Evolutionary conservation across 1,140 invertebrate species (phyloP).

Genomic region (Aphidius ervi): DNA sequence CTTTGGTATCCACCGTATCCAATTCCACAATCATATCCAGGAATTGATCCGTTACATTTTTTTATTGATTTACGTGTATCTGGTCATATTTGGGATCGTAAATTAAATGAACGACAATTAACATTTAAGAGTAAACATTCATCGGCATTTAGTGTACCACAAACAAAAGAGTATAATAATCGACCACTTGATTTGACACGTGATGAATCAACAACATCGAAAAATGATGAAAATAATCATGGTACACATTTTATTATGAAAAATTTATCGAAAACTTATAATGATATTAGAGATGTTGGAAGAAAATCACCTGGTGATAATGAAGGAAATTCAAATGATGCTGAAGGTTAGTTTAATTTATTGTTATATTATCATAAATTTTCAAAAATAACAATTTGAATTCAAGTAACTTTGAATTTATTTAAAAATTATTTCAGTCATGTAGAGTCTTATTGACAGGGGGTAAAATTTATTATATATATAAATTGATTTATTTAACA

Average conservation of each 20-base stretch:
- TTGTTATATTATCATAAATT: neutral
- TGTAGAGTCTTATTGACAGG: no score
- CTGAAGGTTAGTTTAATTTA: slow-evolving; percentile 13
- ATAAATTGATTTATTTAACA: no score
- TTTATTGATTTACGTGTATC: slow-evolving; percentile 77
- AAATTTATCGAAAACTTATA: slow-evolving; percentile 39
- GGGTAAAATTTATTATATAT: no score
- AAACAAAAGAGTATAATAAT: slow-evolving; percentile 43
- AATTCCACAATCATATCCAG: slow-evolving; percentile 61
- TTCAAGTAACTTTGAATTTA: no score
- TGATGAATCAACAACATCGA: slow-evolving; percentile 34
- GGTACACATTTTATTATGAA: slow-evolving; percentile 52
- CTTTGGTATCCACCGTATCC: slow-evolving; percentile 73
- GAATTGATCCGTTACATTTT: slow-evolving; percentile 74
- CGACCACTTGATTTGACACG: slow-evolving; percentile 42
- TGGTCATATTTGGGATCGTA: slow-evolving; percentile 74
- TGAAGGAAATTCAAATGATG: slow-evolving; percentile 4
- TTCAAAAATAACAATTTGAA: no score
- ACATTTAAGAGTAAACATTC: slow-evolving; percentile 48
- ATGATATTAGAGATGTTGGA: slow-evolving; percentile 27
- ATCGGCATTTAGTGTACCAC: slow-evolving; percentile 53
- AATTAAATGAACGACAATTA: slow-evolving; percentile 44
- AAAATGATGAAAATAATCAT: slow-evolving; percentile 35
- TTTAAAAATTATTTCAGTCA: no score
- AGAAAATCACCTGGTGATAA: slow-evolving; percentile 19